Percentiles rank a stretch among this genome's conserved stretches.
Evolutionary conservation across 2,797 vertebrate genomes (phyloP).

Genomic region (Coregonus suidteri): DNA sequence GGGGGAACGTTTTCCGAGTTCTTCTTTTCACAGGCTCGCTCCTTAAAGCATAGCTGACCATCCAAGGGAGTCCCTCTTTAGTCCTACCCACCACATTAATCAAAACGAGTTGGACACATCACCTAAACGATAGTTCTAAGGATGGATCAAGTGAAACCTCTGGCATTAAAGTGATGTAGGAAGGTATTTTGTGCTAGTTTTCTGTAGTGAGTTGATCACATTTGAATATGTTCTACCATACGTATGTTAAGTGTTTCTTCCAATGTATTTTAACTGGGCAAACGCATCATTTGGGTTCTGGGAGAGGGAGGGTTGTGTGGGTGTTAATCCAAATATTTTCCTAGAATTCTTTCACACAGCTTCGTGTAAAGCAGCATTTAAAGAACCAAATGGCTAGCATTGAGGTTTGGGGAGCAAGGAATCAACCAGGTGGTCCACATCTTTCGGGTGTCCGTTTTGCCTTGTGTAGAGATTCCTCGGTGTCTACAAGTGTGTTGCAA

Average conservation of each 20-base stretch:
- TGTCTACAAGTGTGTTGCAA: constrained; percentile 54
- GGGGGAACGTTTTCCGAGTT: constrained; percentile 71
- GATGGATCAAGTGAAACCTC: constrained; percentile 49
- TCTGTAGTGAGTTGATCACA: constrained; percentile 20
- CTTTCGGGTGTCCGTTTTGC: constrained; percentile 66
- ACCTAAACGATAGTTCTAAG: constrained; percentile 57
- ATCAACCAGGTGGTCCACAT: constrained; percentile 54
- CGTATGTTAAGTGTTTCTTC: not conserved
- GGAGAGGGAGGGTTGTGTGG: constrained; percentile 56
- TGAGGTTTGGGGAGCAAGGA: constrained; percentile 57
- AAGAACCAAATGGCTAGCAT: constrained; percentile 61
- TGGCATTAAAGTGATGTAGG: constrained; percentile 59
- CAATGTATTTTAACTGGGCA: constrained; percentile 32
- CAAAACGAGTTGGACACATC: not conserved
- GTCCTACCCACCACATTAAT: constrained; percentile 54
- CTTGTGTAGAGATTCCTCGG: constrained; percentile 62
- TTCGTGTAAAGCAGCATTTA: constrained; percentile 58
- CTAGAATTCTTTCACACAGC: constrained; percentile 77
- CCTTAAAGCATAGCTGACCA: constrained; percentile 54
- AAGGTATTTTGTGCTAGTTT: constrained; percentile 69
- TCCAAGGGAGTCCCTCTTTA: constrained; percentile 57
- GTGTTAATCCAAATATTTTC: constrained; percentile 77
- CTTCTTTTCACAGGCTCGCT: constrained; percentile 77
- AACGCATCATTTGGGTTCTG: constrained; percentile 31
- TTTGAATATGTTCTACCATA: constrained; percentile 7